Conservation (phyloP, 2,888 invertebrate species). For the Nipponacmea schrenckii region DNA sequence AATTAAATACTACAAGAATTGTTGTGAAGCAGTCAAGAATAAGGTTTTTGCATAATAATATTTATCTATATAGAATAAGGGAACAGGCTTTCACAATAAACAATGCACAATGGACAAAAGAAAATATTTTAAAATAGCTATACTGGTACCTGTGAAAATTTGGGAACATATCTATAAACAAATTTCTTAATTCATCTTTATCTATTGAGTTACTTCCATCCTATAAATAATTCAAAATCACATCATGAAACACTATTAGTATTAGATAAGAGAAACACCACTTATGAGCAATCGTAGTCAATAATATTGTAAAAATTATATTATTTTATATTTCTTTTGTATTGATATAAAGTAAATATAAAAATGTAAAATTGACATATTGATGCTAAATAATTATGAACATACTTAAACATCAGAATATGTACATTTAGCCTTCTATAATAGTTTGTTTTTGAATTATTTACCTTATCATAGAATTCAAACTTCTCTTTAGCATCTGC, state of each 20-base stretch:
- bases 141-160: constrained; percentile 56
- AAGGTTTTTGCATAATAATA: too few relatives aligned
- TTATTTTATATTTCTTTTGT: too few relatives aligned
- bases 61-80: too few relatives aligned
- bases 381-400: too few relatives aligned
- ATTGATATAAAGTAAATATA: too few relatives aligned
- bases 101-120: background rate
- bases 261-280: too few relatives aligned
- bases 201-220: constrained; percentile 64
- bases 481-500: constrained; percentile 61
- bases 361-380: too few relatives aligned
- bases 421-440: background rate
- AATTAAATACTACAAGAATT: background rate
- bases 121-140: background rate
- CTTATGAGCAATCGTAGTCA: too few relatives aligned
- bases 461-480: constrained; percentile 63
- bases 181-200: constrained; percentile 62
- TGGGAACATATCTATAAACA: constrained; percentile 65
- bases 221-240: constrained; percentile 36
- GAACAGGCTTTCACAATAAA: too few relatives aligned
- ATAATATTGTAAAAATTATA: too few relatives aligned
- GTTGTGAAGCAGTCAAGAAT: too few relatives aligned
- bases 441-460: background rate
- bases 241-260: background rate
- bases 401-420: too few relatives aligned